Base-by-base conservation (phyloP, 2,888 invertebrate species). In the Microctonus hyperodae region DNA sequence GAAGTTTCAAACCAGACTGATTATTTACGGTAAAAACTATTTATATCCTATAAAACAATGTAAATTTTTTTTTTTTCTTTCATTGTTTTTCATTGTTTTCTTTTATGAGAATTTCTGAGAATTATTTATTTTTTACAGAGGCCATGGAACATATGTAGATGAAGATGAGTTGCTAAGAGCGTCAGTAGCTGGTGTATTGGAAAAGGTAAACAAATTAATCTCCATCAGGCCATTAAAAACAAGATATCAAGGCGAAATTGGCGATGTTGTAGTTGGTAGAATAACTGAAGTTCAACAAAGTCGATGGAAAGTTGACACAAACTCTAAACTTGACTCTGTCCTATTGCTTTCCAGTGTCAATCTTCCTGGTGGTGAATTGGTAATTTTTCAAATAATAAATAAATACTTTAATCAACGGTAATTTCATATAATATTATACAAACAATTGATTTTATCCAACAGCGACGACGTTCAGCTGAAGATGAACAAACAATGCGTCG, bases 401-500 rank as follows among this genome's bases (percentile, higher is more conserved):
- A 44, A 16, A 6, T n/a, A 2, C 6, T 20, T 10, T 20, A 23
- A 16, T 20, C 13, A 6, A 16, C 11, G 28, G 44, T 40, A 55
- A 58, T 23, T 22, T 53, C 31, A 56, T n/a, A n/a, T 22, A 9
- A 51, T 9, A 56, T 6, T 51, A 9, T 53, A 16, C 5, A 4
- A 11, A 51, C 10, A 35, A 23, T 16, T 50, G n/a, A 64, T 62
- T 51, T 48, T 58, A 44, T 37, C 23, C 76, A 82, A 16, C 81
- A 95, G 91, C 88, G 98, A 70, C 87, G 97, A 64, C 88, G 97
- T 79, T 96, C 94, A 3, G 93, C 91, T 5, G 97, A 99, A 86
- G 99, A 99, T 87, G 98, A 99, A 83, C 92, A 97, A 81, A 93
- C 95, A 88, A 99, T 99, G 99, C 88, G 98, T 64, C 92, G 93